These are phyloP conservation scores for Catostomus latipinnis DNA, from an alignment of 2,797 vertebrate genomes.

Conservation along the genomic window DNA sequence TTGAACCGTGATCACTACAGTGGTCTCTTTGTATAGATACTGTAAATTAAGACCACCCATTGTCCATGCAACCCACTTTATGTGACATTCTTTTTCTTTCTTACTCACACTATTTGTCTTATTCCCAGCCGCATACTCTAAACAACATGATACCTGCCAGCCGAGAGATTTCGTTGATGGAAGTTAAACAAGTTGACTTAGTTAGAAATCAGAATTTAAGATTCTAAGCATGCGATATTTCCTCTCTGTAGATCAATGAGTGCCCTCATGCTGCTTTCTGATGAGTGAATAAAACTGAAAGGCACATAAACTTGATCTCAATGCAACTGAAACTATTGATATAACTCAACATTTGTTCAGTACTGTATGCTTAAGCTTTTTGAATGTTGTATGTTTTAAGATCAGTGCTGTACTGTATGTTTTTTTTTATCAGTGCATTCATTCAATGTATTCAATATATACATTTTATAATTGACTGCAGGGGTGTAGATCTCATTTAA, in stretches of 20 bases:
- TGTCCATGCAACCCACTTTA: not conserved
- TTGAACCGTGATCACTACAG: not conserved
- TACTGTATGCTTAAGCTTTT: not conserved
- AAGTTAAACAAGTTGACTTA: too few relatives aligned
- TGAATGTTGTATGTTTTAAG: not conserved
- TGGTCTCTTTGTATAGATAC: not conserved
- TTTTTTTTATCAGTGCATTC: not conserved
- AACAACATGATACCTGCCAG: not conserved
- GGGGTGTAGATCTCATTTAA: too few relatives aligned
- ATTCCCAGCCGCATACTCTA: not conserved
- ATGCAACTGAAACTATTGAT: not conserved
- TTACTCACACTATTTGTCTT: not conserved
- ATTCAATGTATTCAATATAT: not conserved
- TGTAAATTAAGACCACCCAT: not conserved
- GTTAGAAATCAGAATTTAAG: too few relatives aligned
- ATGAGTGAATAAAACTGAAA: not conserved
- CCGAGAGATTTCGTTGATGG: too few relatives aligned
- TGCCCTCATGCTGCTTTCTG: conserved; percentile 5
- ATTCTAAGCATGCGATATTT: not conserved
- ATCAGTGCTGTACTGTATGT: not conserved
- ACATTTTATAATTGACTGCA: too few relatives aligned
- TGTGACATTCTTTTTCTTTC: not conserved
- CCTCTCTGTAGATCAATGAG: conserved; percentile 3
- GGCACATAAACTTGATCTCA: not conserved
- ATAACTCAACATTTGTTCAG: too few relatives aligned